A percentile compares a stretch with the other conserved stretches of the same genome.
Conservation (phyloP, 1,140 invertebrate genomes). For the Pachypeltis micranthus region DNA sequence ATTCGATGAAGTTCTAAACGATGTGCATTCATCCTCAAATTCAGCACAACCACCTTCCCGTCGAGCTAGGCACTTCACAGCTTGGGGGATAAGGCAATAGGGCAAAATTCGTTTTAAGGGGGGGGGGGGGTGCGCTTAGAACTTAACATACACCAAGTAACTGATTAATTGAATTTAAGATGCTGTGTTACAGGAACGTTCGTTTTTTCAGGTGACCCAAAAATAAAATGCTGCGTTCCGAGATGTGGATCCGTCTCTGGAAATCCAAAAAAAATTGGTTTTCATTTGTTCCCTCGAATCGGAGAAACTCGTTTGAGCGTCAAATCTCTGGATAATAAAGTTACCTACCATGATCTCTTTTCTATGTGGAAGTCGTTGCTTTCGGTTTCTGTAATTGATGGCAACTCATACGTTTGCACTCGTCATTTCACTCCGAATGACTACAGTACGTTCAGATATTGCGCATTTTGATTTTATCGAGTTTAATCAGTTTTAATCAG, state of each 20-base stretch:
- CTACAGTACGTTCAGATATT: not conserved
- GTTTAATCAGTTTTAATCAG: not conserved
- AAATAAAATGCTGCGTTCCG: not conserved
- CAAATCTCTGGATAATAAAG: not conserved
- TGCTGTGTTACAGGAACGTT: too few species aligned
- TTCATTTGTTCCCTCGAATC: not conserved
- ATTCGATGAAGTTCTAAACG: too few species aligned
- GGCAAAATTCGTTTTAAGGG: too few species aligned
- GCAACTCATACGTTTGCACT: not conserved
- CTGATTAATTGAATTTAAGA: too few species aligned
- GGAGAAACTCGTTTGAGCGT: not conserved
- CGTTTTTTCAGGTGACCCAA: not conserved
- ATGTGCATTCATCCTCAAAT: too few species aligned
- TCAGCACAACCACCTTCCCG: too few species aligned
- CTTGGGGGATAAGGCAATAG: too few species aligned
- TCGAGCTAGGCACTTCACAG: too few species aligned
- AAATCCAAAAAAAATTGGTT: not conserved
- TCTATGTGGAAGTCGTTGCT: slow-evolving; percentile 2
- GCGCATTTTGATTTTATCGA: not conserved
- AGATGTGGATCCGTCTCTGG: not conserved
- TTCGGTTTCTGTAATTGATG: not conserved
- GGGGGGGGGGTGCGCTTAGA: too few species aligned
- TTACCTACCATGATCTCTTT: not conserved
- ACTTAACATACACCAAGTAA: too few species aligned
- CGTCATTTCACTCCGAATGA: not conserved